Percentiles rank a stretch among this genome's conserved stretches.
Conservation (phyloP, 53 echinoderm and acorn worm species). For the Arbacia lixula region DNA sequence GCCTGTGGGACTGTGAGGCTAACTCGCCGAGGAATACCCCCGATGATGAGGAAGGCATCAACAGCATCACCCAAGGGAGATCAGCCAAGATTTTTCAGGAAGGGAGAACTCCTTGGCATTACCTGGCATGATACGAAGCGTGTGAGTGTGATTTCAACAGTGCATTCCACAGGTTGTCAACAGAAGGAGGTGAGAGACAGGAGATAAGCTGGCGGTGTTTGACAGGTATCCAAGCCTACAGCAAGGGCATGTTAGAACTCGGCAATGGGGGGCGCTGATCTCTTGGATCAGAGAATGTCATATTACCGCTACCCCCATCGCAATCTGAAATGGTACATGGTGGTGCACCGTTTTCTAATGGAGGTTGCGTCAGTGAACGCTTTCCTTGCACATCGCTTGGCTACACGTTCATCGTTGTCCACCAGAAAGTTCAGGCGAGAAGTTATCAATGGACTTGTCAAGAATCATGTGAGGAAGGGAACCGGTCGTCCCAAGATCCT, state of each 20-base stretch:
- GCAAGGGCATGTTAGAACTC: constrained; percentile 15
- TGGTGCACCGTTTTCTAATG: constrained; percentile 4
- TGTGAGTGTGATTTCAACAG: constrained; percentile 14
- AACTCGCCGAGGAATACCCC: no score
- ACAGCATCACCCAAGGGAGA: constrained; percentile 17
- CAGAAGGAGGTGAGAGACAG: constrained; percentile 29
- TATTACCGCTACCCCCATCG: constrained; percentile 19
- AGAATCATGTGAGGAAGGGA: background rate
- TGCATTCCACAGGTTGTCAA: background rate
- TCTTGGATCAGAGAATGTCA: constrained; percentile 15
- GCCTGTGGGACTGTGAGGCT: constrained; percentile 24
- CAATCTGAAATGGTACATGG: constrained; percentile 15
- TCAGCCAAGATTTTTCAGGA: background rate
- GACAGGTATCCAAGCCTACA: constrained; percentile 14
- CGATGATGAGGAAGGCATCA: background rate
- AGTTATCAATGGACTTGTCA: background rate
- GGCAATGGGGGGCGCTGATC: constrained; percentile 26
- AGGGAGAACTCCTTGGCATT: constrained; percentile 3
- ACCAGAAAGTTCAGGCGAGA: background rate
- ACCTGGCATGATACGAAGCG: constrained; percentile 43
- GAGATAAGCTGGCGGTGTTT: background rate
- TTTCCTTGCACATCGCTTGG: background rate
- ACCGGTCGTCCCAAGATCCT: constrained; percentile 7
- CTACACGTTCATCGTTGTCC: background rate
- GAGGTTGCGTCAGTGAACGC: constrained; percentile 40